These are phyloP conservation scores for Sinohyriopsis cumingii DNA, from an alignment of 2,888 invertebrate species.

Conservation along the genomic window DNA sequence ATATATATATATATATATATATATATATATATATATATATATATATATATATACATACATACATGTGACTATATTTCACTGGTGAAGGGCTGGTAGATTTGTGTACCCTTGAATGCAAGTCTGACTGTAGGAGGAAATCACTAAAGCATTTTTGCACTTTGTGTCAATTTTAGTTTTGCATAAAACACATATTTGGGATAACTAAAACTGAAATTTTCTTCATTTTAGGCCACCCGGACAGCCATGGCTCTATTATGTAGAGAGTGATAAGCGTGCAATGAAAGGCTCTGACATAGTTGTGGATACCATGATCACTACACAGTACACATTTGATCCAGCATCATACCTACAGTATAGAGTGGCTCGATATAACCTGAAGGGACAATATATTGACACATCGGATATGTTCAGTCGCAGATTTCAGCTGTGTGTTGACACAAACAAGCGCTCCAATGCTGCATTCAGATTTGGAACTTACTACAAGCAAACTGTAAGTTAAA, in stretches of 20 bases:
- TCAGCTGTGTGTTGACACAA: slow-evolving; percentile 69
- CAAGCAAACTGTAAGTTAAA: slow-evolving; percentile 53
- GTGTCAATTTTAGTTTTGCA: neutral
- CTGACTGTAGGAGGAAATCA: too few relatives aligned
- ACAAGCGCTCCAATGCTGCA: slow-evolving; percentile 63
- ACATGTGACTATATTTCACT: too few relatives aligned
- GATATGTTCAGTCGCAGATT: slow-evolving; percentile 61
- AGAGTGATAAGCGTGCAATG: slow-evolving; percentile 5
- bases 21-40: too few relatives aligned
- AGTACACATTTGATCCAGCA: slow-evolving; percentile 57
- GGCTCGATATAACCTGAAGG: slow-evolving; percentile 66
- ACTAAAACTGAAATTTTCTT: neutral
- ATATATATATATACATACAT: too few relatives aligned
- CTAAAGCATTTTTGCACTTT: neutral
- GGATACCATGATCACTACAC: slow-evolving; percentile 45
- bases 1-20: too few relatives aligned
- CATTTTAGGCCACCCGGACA: slow-evolving; percentile 49
- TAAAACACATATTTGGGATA: neutral
- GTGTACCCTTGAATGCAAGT: too few relatives aligned
- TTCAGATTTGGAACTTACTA: slow-evolving; percentile 71
- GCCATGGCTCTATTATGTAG: slow-evolving; percentile 61
- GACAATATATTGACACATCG: slow-evolving; percentile 67
- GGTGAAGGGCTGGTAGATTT: too few relatives aligned
- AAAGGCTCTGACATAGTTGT: slow-evolving; percentile 45
- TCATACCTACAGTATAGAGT: slow-evolving; percentile 61